Evolutionary conservation across 1,140 invertebrate genomes (phyloP).

Genomic region (Physella acuta): DNA sequence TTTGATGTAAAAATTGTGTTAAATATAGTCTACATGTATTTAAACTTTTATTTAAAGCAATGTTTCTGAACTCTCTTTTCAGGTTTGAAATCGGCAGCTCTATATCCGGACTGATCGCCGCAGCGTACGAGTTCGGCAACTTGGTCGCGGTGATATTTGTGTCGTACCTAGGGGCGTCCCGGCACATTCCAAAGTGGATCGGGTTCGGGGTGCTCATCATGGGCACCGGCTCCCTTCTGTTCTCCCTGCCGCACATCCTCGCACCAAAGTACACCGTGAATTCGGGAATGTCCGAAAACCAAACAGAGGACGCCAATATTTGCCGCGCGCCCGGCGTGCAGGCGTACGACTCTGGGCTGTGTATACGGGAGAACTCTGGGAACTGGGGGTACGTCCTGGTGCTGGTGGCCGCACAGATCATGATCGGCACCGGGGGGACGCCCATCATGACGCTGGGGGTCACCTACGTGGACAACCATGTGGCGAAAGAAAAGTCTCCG

Average conservation of each 20-base stretch:
- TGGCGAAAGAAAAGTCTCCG: constrained; percentile 63
- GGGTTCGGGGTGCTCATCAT: constrained; percentile 86
- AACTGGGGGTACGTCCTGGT: constrained; percentile 62
- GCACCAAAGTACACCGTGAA: constrained; percentile 58
- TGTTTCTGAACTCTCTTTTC: no score
- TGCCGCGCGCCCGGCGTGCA: constrained; percentile 36
- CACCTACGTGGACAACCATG: constrained; percentile 66
- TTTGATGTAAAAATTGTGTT: not conserved
- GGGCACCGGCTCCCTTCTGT: constrained; percentile 82
- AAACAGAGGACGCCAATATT: constrained; percentile 49
- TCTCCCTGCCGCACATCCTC: constrained; percentile 69
- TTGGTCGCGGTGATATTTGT: constrained; percentile 92
- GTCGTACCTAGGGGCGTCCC: constrained; percentile 89
- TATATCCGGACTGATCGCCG: constrained; percentile 87
- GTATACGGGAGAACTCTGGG: constrained; percentile 52
- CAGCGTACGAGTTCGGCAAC: constrained; percentile 93
- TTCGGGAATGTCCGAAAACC: constrained; percentile 57
- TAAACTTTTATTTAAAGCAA: no score
- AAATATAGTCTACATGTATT: no score
- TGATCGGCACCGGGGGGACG: constrained; percentile 65
- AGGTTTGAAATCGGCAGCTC: constrained; percentile 89
- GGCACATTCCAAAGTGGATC: constrained; percentile 94
- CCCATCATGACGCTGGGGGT: constrained; percentile 65
- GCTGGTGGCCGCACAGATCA: constrained; percentile 63
- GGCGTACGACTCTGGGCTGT: constrained; percentile 25